Conservation (phyloP, 2,888 invertebrate species). For the Phortica magna region DNA sequence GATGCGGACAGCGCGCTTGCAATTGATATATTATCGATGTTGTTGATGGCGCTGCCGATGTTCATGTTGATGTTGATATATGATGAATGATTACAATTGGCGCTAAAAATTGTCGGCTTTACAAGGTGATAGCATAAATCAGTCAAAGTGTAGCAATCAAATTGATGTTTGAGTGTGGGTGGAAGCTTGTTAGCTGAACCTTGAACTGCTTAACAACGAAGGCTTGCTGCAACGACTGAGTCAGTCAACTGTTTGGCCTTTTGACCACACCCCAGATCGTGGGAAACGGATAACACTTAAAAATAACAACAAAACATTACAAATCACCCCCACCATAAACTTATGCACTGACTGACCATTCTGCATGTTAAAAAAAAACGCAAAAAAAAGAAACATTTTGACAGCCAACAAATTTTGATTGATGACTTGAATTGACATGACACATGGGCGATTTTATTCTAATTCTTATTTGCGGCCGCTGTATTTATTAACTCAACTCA, state of each 20-base stretch:
- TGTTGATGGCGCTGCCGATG: too few relatives aligned
- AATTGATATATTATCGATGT: not conserved
- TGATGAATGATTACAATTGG: not conserved
- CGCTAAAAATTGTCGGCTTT: not conserved
- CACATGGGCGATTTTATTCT: constrained; percentile 67
- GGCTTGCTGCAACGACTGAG: not conserved
- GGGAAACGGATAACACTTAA: not conserved
- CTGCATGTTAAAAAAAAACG: not conserved
- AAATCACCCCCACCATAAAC: not conserved
- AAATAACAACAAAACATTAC: not conserved
- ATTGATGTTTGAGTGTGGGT: not conserved
- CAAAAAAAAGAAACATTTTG: not conserved
- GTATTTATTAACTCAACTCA: constrained; percentile 7
- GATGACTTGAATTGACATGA: constrained; percentile 70
- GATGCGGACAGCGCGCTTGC: not conserved
- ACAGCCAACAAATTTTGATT: constrained; percentile 62
- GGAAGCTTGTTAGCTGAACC: not conserved
- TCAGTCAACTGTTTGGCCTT: not conserved
- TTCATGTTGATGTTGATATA: not conserved
- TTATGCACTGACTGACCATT: not conserved
- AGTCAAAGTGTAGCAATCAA: not conserved
- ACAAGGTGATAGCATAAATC: not conserved
- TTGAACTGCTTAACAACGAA: constrained; percentile 9
- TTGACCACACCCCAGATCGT: constrained; percentile 6
- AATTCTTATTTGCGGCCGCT: constrained; percentile 47